phyloP scores from a whole-genome alignment of 2,797 vertebrate species.

The Peromyscus nudipes region DNA sequence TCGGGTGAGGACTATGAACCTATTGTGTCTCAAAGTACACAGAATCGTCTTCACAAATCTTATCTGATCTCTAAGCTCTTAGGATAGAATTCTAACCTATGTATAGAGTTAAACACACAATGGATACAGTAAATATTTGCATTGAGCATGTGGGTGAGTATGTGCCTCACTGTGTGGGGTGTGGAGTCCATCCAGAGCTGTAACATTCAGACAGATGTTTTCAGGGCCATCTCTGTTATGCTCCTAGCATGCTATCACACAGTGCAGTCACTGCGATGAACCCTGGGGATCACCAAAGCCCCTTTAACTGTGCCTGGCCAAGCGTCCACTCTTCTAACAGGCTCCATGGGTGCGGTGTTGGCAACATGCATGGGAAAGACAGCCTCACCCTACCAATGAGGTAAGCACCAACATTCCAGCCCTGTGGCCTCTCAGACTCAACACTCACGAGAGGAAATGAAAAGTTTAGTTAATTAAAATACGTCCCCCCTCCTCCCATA shows the following conservation, averaged over 20 bases:
- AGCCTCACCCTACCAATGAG: neutral
- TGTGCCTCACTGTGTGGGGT: neutral
- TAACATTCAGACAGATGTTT: neutral
- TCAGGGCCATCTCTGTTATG: neutral
- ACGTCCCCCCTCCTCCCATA: neutral
- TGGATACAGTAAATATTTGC: neutral
- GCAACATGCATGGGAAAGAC: neutral
- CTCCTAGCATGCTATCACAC: neutral
- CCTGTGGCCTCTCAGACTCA: neutral
- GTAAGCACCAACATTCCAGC: slow-evolving; percentile 42
- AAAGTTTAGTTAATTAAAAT: slow-evolving; percentile 56
- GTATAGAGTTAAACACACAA: neutral
- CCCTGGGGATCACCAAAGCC: neutral
- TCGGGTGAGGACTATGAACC: neutral
- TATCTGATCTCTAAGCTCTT: neutral
- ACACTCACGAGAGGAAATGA: slow-evolving; percentile 32
- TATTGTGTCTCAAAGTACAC: neutral
- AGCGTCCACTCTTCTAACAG: neutral
- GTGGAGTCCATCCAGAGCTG: neutral
- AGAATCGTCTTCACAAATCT: slow-evolving; percentile 13
- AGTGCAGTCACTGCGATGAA: neutral
- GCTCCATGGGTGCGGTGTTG: neutral
- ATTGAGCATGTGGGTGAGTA: neutral
- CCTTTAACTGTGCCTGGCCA: neutral
- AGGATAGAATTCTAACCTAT: neutral